Evolutionary conservation across 92 coral and sea anemone genomes (phyloP).

Genomic region (Meandrina meandrites): DNA sequence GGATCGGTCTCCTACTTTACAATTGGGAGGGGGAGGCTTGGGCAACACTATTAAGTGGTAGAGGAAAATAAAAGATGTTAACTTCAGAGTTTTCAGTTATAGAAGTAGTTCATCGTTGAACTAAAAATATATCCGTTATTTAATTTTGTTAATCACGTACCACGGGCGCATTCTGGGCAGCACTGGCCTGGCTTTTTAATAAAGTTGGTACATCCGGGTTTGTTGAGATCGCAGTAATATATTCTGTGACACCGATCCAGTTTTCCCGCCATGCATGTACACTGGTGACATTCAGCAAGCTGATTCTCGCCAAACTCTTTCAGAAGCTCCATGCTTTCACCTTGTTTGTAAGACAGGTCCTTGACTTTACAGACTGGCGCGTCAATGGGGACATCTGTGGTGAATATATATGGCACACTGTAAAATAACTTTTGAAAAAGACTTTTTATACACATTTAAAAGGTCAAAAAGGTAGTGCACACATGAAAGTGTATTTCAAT

Average conservation of each 20-base stretch:
- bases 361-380: slow-evolving; percentile 26
- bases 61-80: not conserved
- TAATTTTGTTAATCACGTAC: not conserved
- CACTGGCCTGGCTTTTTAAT: slow-evolving; percentile 26
- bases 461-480: too few relatives aligned
- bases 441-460: too few relatives aligned
- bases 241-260: slow-evolving; percentile 25
- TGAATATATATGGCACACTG: not conserved
- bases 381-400: slow-evolving; percentile 18
- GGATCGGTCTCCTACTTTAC: slow-evolving; percentile 1
- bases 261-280: slow-evolving; percentile 32
- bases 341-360: slow-evolving; percentile 14
- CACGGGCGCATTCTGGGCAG: slow-evolving; percentile 37
- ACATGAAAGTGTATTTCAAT: too few relatives aligned
- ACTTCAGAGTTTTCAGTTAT: not conserved
- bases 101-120: too few relatives aligned
- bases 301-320: not conserved
- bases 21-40: slow-evolving; percentile 27
- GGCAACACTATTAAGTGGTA: slow-evolving; percentile 10
- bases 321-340: slow-evolving; percentile 36
- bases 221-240: slow-evolving; percentile 32
- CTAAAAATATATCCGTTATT: too few relatives aligned
- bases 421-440: not conserved
- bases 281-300: slow-evolving; percentile 35
- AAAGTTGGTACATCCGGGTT: slow-evolving; percentile 4